phyloP scores from a whole-genome alignment of 1,140 invertebrate genomes.

The Linepithema humile region DNA sequence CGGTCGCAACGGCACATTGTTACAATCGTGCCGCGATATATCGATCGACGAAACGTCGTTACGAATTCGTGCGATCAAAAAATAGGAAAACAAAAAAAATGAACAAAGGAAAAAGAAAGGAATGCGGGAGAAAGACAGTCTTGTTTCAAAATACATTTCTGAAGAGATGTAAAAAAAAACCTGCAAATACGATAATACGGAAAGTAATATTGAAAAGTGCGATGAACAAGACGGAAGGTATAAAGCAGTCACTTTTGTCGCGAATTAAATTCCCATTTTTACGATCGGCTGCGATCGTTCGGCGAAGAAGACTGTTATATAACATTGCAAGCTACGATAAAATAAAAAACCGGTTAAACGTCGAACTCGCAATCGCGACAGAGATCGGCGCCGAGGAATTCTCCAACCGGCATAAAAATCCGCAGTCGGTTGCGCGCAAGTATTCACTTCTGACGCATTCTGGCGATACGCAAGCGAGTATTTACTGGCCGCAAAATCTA shows the following conservation, averaged over 20 bases:
- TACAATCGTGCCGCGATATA: constrained; percentile 43
- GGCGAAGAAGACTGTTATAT: background rate
- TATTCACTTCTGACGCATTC: no score
- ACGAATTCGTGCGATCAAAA: constrained; percentile 24
- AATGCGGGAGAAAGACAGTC: background rate
- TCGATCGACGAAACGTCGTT: constrained; percentile 42
- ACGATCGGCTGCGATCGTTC: background rate
- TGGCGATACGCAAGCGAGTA: background rate
- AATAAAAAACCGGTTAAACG: background rate
- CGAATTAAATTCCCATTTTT: background rate
- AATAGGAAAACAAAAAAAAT: constrained; percentile 31
- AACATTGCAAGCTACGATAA: background rate
- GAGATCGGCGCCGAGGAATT: background rate
- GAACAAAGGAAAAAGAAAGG: background rate
- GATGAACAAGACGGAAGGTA: background rate
- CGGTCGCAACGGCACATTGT: background rate
- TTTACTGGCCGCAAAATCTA: background rate
- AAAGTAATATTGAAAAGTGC: background rate
- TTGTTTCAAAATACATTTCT: background rate
- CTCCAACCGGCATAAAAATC: background rate
- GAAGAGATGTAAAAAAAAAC: background rate
- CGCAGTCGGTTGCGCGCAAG: background rate
- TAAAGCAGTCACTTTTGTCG: background rate
- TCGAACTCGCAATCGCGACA: background rate
- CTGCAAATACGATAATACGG: background rate